A percentile compares a stretch with the other conserved stretches of the same genome.
Evolutionary conservation across 2,888 invertebrate species (phyloP).

Genomic region (Philopedon plagiatum): DNA sequence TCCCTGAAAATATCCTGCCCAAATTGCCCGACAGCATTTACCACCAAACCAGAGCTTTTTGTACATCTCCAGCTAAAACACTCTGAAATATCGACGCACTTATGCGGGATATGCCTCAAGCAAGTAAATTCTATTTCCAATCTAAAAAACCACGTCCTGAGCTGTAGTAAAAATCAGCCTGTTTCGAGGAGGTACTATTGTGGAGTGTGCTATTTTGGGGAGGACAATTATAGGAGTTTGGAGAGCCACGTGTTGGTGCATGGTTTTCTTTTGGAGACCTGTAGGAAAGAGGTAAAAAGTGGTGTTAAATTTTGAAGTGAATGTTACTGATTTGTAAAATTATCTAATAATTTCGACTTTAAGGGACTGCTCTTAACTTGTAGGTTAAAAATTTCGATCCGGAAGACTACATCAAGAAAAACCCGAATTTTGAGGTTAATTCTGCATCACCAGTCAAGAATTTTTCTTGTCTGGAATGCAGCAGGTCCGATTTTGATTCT

Average conservation of each 20-base stretch:
- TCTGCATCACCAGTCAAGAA: slow-evolving; percentile 48
- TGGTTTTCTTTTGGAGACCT: slow-evolving; percentile 68
- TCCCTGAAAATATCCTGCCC: slow-evolving; percentile 59
- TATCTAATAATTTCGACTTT: too few species aligned
- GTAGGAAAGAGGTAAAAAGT: slow-evolving; percentile 58
- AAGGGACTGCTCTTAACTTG: background rate
- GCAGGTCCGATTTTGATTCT: slow-evolving; percentile 64
- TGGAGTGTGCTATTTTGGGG: slow-evolving; percentile 72
- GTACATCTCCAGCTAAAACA: slow-evolving; percentile 72
- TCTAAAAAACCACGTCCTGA: slow-evolving; percentile 70
- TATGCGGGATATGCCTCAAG: slow-evolving; percentile 73
- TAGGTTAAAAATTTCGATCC: slow-evolving; percentile 67
- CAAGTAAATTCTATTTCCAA: slow-evolving; percentile 70
- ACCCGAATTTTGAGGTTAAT: slow-evolving; percentile 55
- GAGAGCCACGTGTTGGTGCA: slow-evolving; percentile 72
- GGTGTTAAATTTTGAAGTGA: background rate
- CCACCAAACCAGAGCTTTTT: slow-evolving; percentile 71
- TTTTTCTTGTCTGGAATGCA: slow-evolving; percentile 61
- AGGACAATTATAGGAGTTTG: slow-evolving; percentile 71
- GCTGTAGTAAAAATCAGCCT: slow-evolving; percentile 68
- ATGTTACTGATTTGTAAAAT: too few species aligned
- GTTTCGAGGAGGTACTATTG: slow-evolving; percentile 68
- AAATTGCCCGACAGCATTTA: slow-evolving; percentile 67
- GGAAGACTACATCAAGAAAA: slow-evolving; percentile 69
- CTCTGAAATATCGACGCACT: slow-evolving; percentile 70